Percentiles rank a stretch among this genome's conserved stretches.
Conservation (phyloP, 2,888 invertebrate genomes). For the Rhorus exstirpatorius region DNA sequence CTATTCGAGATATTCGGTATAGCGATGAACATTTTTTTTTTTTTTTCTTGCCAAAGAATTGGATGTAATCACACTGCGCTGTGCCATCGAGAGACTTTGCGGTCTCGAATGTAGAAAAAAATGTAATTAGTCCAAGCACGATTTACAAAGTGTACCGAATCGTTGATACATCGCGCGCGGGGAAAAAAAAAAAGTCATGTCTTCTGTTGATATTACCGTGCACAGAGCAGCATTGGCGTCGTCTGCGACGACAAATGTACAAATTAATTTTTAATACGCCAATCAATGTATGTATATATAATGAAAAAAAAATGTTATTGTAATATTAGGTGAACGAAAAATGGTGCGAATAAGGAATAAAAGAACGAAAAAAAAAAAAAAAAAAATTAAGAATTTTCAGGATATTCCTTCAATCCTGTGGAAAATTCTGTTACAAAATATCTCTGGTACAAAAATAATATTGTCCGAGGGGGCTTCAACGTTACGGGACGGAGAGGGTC, state of each 20-base stretch:
- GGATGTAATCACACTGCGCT: neutral
- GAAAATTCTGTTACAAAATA: too few species aligned
- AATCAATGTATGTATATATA: conserved; percentile 27
- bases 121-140: neutral
- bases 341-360: too few species aligned
- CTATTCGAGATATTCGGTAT: too few species aligned
- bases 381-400: too few species aligned
- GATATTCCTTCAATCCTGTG: too few species aligned
- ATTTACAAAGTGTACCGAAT: too few species aligned
- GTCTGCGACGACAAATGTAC: conserved; percentile 17
- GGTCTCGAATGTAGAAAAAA: neutral
- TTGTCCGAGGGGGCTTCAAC: too few species aligned
- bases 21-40: conserved; percentile 5
- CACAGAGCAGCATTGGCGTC: too few species aligned
- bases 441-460: too few species aligned
- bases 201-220: conserved; percentile 4
- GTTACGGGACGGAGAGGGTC: too few species aligned
- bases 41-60: conserved; percentile 22
- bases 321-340: neutral
- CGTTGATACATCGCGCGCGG: too few species aligned
- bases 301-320: conserved; percentile 16
- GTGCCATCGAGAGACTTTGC: conserved; percentile 45
- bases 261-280: conserved; percentile 37
- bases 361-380: too few species aligned
- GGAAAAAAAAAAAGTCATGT: neutral